Evolutionary conservation across 2,113 vertebrate genomes (phyloP).

Genomic region (Ophthalmolycus amberensis): DNA sequence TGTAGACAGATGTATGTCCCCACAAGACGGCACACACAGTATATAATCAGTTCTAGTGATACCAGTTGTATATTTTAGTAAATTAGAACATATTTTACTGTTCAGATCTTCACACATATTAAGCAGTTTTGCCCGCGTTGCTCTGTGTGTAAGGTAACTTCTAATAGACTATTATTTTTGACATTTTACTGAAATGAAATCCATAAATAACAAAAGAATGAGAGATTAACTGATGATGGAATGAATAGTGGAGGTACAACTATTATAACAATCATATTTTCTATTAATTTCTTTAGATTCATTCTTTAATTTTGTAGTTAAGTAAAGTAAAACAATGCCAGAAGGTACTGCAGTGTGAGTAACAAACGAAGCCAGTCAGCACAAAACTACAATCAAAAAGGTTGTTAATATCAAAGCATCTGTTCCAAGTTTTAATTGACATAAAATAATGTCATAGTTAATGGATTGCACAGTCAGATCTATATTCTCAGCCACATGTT

Average conservation of each 20-base stretch:
- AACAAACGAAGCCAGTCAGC: neutral
- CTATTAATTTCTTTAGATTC: neutral
- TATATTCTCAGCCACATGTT: neutral
- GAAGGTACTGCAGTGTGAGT: neutral
- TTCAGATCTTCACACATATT: neutral
- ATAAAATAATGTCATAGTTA: slow-evolving; percentile 8
- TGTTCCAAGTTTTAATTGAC: slow-evolving; percentile 20
- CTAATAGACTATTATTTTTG: neutral
- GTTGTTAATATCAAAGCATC: slow-evolving; percentile 3
- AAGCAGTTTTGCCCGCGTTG: neutral
- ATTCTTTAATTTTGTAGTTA: neutral
- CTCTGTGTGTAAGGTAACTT: neutral
- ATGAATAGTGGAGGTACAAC: neutral
- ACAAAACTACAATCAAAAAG: slow-evolving; percentile 2
- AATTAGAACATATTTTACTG: neutral
- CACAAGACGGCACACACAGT: neutral
- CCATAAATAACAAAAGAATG: neutral
- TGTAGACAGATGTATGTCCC: neutral
- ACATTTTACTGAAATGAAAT: neutral
- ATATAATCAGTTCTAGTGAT: neutral
- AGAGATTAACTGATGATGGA: neutral
- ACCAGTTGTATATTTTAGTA: neutral
- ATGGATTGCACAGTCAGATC: slow-evolving; percentile 3
- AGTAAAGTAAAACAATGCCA: neutral
- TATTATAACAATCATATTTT: neutral